A percentile compares a stretch with the other conserved stretches of the same genome.
These are phyloP conservation scores for Tadarida brasiliensis DNA, from an alignment of 2,797 vertebrate genomes.

Conservation along the genomic window DNA sequence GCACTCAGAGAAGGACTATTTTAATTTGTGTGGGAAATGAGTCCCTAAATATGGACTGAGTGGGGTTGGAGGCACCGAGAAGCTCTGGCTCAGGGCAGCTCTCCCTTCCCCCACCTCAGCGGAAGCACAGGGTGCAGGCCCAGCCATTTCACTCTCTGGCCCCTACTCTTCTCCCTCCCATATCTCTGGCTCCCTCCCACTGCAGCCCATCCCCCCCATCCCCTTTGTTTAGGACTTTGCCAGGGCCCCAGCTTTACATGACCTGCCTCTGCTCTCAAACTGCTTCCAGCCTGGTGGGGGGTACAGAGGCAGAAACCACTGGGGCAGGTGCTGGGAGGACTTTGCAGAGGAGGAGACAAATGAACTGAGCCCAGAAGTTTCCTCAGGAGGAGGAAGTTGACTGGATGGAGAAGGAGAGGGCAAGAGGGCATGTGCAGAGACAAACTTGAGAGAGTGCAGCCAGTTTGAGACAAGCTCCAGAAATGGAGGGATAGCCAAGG, in stretches of 20 bases:
- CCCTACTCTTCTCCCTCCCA: too few species aligned
- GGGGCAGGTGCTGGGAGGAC: not conserved
- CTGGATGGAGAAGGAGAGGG: not conserved
- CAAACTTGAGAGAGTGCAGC: not conserved
- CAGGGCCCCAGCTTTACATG: not conserved
- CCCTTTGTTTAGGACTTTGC: not conserved
- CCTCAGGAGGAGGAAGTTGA: not conserved
- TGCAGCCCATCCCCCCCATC: not conserved
- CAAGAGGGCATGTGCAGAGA: not conserved
- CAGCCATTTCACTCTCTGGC: not conserved
- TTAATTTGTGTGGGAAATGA: constrained; percentile 49
- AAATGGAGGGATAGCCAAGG: not conserved
- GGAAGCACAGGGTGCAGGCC: not conserved
- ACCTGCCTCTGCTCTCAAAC: not conserved
- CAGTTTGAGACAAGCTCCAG: not conserved
- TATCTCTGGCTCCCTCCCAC: not conserved
- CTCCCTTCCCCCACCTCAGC: not conserved
- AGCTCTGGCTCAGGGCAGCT: not conserved
- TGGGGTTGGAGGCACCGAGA: not conserved
- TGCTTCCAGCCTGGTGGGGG: not conserved
- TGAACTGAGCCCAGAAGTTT: not conserved
- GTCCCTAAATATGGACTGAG: not conserved
- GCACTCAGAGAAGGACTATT: constrained; percentile 48
- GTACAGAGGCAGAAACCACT: not conserved
- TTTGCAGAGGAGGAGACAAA: not conserved